Evolutionary conservation across 2,888 invertebrate species (phyloP).

Genomic region (Tetragonula carbonaria): DNA sequence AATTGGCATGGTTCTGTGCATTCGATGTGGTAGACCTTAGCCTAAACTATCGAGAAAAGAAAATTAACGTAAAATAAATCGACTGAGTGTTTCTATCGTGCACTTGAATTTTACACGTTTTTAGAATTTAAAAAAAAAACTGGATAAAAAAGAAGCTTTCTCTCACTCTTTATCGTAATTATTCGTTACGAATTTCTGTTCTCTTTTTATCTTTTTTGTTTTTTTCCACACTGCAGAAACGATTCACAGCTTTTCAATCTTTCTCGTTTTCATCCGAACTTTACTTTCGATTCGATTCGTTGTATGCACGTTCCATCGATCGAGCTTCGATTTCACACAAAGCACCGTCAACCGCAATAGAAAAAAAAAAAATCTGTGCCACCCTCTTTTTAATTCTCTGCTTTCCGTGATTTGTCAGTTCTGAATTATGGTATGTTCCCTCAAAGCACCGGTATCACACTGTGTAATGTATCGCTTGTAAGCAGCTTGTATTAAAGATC

Average conservation of each 20-base stretch:
- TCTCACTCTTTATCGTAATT: neutral
- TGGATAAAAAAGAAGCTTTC: neutral
- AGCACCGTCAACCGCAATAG: neutral
- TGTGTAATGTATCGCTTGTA: constrained; percentile 19
- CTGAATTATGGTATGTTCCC: neutral
- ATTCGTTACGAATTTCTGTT: neutral
- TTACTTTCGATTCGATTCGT: neutral
- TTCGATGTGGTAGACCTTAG: constrained; percentile 18
- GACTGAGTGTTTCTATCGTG: constrained; percentile 27
- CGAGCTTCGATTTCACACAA: neutral
- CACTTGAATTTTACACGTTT: constrained; percentile 24
- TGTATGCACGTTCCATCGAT: neutral
- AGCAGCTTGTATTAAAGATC: constrained; percentile 29
- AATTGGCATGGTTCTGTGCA: neutral
- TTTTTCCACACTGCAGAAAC: neutral
- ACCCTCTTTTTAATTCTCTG: neutral
- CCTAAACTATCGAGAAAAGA: constrained; percentile 17
- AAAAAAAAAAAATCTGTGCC: neutral
- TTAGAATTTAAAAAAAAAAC: neutral
- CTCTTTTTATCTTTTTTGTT: neutral
- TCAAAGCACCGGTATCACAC: neutral
- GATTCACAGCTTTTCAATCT: neutral
- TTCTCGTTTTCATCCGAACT: neutral
- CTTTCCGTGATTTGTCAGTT: neutral
- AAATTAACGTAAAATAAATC: constrained; percentile 3